Evolutionary conservation across 1,140 invertebrate genomes (phyloP).

Genomic region (Stratiolaelaps scimitus): DNA sequence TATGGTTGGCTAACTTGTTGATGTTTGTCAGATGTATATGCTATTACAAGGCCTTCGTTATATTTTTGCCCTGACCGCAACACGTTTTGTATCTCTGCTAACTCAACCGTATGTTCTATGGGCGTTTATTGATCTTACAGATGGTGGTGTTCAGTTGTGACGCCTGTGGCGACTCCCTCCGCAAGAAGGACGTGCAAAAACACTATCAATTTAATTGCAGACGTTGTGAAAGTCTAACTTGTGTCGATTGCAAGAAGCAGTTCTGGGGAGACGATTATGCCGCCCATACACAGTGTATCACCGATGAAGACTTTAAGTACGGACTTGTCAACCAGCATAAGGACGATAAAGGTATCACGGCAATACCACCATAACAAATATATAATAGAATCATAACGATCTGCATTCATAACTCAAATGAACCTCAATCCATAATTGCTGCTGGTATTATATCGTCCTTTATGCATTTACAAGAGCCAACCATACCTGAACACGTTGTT

Average conservation of each 20-base stretch:
- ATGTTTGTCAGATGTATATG: too few relatives aligned
- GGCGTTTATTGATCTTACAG: background rate
- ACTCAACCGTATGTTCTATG: too few relatives aligned
- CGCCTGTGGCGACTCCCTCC: slow-evolving; percentile 17
- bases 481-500: too few relatives aligned
- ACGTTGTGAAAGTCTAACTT: slow-evolving; percentile 23
- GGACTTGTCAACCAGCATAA: slow-evolving; percentile 12
- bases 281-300: slow-evolving; percentile 14
- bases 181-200: slow-evolving; percentile 26
- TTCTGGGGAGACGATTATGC: slow-evolving; percentile 12
- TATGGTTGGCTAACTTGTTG: too few relatives aligned
- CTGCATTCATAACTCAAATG: too few relatives aligned
- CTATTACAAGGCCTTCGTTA: too few relatives aligned
- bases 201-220: slow-evolving; percentile 26
- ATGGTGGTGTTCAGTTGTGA: slow-evolving; percentile 26
- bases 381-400: too few relatives aligned
- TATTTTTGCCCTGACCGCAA: too few relatives aligned
- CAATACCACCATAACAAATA: background rate
- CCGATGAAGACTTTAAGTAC: slow-evolving; percentile 23
- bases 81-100: too few relatives aligned
- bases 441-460: too few relatives aligned
- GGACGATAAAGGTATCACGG: slow-evolving; percentile 4
- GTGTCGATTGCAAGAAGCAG: slow-evolving; percentile 26
- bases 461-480: too few relatives aligned
- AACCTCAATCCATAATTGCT: too few relatives aligned